Conservation (phyloP, 2,797 vertebrate species). For the Austrolebias charrua region DNA sequence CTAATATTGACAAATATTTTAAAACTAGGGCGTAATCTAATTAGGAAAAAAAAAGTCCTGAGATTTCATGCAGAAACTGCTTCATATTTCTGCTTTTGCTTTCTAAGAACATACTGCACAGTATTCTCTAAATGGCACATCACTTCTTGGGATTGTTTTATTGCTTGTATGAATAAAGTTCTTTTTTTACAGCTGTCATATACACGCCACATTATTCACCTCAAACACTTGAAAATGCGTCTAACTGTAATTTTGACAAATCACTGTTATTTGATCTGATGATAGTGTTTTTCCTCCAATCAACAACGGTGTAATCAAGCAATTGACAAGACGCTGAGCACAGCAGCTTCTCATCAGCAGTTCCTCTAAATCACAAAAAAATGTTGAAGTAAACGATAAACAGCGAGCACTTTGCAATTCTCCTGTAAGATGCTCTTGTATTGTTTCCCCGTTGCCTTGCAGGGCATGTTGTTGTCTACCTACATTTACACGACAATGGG, state of each 20-base stretch:
- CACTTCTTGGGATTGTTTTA: background rate
- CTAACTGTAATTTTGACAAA: constrained; percentile 47
- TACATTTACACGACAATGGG: background rate
- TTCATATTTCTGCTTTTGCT: too few relatives aligned
- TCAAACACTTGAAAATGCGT: constrained; percentile 42
- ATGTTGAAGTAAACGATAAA: constrained; percentile 15
- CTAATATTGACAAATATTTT: background rate
- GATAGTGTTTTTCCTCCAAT: constrained; percentile 56
- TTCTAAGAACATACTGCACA: too few relatives aligned
- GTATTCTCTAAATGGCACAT: too few relatives aligned
- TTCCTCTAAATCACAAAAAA: constrained; percentile 9
- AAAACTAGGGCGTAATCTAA: background rate
- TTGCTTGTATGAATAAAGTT: constrained; percentile 5
- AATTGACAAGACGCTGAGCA: constrained; percentile 57
- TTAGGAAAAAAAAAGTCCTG: background rate
- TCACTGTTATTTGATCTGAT: constrained; percentile 64
- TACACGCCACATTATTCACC: constrained; percentile 22
- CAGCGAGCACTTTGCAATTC: constrained; percentile 3
- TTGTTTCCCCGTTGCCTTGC: background rate
- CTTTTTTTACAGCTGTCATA: background rate
- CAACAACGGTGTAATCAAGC: constrained; percentile 62
- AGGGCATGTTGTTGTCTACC: background rate
- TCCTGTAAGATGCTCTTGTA: background rate
- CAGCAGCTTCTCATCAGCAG: constrained; percentile 44
- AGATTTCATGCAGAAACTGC: background rate